Evolutionary conservation across 2,888 invertebrate species (phyloP).

Genomic region (Orthonychiurus folsomi): DNA sequence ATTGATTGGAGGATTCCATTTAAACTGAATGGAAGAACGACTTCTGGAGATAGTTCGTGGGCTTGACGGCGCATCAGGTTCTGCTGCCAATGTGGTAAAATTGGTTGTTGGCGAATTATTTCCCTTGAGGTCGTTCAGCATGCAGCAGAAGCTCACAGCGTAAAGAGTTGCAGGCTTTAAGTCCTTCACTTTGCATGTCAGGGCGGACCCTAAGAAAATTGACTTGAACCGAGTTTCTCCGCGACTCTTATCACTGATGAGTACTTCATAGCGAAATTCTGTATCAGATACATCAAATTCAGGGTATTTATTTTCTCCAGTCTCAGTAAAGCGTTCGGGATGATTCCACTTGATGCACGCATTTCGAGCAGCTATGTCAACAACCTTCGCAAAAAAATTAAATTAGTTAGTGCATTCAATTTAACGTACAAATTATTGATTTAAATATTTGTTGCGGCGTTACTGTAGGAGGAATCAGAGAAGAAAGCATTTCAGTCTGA

Average conservation of each 20-base stretch:
- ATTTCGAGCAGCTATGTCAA: slow-evolving; percentile 71
- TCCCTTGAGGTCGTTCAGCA: slow-evolving; percentile 64
- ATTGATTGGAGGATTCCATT: slow-evolving; percentile 11
- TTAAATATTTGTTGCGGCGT: slow-evolving; percentile 16
- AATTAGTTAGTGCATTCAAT: neutral
- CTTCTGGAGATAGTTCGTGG: slow-evolving; percentile 30
- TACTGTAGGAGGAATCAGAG: slow-evolving; percentile 66
- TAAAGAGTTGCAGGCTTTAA: slow-evolving; percentile 81
- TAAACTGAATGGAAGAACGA: slow-evolving; percentile 22
- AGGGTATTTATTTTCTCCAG: slow-evolving; percentile 48
- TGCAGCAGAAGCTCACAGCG: slow-evolving; percentile 68
- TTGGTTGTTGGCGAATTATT: slow-evolving; percentile 66
- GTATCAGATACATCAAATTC: slow-evolving; percentile 53
- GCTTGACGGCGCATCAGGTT: slow-evolving; percentile 59
- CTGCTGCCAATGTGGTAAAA: slow-evolving; percentile 71
- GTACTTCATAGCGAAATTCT: slow-evolving; percentile 69
- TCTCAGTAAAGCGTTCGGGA: slow-evolving; percentile 50
- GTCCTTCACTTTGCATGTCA: slow-evolving; percentile 69
- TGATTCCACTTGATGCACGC: slow-evolving; percentile 77
- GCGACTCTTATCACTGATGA: slow-evolving; percentile 65
- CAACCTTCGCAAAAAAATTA: slow-evolving; percentile 53
- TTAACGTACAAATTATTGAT: neutral
- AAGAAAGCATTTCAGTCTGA: slow-evolving; percentile 59
- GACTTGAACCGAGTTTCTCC: slow-evolving; percentile 70
- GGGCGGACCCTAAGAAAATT: slow-evolving; percentile 67